Percentiles rank a stretch among this genome's conserved stretches.
These are phyloP conservation scores for Venusia cambrica DNA, from an alignment of 2,888 invertebrate species.

Conservation along the genomic window DNA sequence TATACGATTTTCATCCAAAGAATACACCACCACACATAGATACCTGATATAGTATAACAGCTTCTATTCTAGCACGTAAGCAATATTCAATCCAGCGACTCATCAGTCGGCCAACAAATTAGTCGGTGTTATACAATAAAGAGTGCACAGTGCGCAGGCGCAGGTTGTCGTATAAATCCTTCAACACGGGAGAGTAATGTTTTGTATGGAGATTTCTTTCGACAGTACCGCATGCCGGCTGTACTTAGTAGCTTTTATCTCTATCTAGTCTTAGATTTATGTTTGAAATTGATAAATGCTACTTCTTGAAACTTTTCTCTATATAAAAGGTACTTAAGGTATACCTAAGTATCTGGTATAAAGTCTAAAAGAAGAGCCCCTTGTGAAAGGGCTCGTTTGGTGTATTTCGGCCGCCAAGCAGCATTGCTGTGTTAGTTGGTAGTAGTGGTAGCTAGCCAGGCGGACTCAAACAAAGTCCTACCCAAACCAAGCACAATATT, in stretches of 20 bases:
- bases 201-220: constrained; percentile 82
- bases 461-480: too few species aligned
- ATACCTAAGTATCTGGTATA: too few species aligned
- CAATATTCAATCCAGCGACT: constrained; percentile 68
- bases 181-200: constrained; percentile 76
- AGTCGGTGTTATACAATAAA: constrained; percentile 79
- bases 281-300: constrained; percentile 67
- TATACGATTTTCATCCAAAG: too few species aligned
- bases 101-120: constrained; percentile 79
- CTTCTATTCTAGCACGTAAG: constrained; percentile 53
- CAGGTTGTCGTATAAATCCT: constrained; percentile 74
- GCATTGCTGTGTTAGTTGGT: too few species aligned
- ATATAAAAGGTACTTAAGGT: too few species aligned
- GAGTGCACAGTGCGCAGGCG: constrained; percentile 58
- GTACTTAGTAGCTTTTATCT: constrained; percentile 73
- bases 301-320: too few species aligned
- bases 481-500: too few species aligned
- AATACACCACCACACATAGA: constrained; percentile 34
- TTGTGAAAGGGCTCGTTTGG: too few species aligned
- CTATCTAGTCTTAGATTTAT: constrained; percentile 77
- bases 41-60: constrained; percentile 61
- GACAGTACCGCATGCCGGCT: constrained; percentile 63
- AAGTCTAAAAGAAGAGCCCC: too few species aligned
- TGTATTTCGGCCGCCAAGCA: constrained; percentile 3
- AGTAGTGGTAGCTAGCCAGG: too few species aligned